Base-by-base conservation (phyloP, 2,113 vertebrate species). In the Prionailurus viverrinus region DNA sequence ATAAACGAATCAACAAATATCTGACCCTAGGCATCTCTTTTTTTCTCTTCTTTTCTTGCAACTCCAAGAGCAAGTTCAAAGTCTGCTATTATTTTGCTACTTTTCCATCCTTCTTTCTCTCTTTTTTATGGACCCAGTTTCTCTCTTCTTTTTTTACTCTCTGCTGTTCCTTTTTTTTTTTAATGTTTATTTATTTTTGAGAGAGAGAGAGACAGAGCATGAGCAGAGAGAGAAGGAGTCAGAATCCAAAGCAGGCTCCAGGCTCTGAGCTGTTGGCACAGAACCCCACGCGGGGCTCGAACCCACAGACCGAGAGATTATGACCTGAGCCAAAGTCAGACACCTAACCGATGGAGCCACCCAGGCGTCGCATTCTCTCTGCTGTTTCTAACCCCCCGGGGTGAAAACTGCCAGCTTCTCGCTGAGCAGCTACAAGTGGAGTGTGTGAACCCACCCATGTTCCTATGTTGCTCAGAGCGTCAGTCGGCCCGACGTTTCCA, bases 21-120 rank as follows among this genome's bases (percentile, higher is more conserved):
- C 25, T 25, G 53, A 13, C 0, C 18, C 31, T 48, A 8, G 0
- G 2, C 25, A 16, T 74, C 36, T 80, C 55, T 80, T 81, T 48
- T 39, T 58, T 55, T 53, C 19, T 29, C 7, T 61, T 41, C 45
- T 83, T 55, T 58, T 16, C 61, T 68, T 82, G n/a, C 31, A 89
- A 53, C 2, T 69, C 25, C 19, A 86, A 92, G 21, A 89, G 84
- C 39, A 92, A 95, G 90, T 79, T 65, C 73, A 83, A 91, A 25
- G 27, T 31, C 13, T 27, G 5, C 36, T 82, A 7, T 51, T 73
- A 51, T 33, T 86, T 82, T 61, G 13, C 39, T 66, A 23, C 21
- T 33, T 97, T 95, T 41, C 21, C 55, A 41, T 29, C 19, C 31
- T 73, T 80, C 25, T n/a, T 12, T 83, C 86, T 41, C 41, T 92